These are phyloP conservation scores for Oceanodroma leucorhoa DNA, from an alignment of 2,797 vertebrate species.

Conservation along the genomic window DNA sequence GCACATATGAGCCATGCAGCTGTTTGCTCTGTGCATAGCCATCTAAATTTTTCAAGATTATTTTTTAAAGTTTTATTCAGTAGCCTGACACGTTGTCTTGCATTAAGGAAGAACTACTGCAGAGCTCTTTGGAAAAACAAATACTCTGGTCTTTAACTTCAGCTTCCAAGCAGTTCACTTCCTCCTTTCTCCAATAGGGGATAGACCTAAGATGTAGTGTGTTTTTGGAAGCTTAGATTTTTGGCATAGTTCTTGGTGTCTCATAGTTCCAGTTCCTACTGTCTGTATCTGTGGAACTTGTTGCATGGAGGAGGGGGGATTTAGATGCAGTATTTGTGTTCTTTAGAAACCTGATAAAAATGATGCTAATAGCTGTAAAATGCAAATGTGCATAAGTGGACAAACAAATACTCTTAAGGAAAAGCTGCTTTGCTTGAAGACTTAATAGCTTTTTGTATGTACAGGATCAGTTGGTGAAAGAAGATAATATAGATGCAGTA, in stretches of 20 bases:
- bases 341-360: neutral
- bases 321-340: neutral
- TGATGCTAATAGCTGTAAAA: slow-evolving; percentile 1
- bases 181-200: neutral
- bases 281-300: neutral
- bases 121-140: neutral
- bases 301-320: neutral
- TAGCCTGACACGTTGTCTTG: neutral
- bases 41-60: neutral
- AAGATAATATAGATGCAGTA: slow-evolving; percentile 93
- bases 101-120: neutral
- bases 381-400: neutral
- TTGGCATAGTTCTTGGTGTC: neutral
- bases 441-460: slow-evolving; percentile 45
- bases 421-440: slow-evolving; percentile 19
- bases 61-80: neutral
- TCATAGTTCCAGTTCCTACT: neutral
- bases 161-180: neutral
- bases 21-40: neutral
- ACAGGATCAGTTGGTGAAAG: slow-evolving; percentile 95
- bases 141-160: neutral
- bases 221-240: neutral
- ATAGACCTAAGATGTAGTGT: neutral
- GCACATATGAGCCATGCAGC: neutral
- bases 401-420: neutral